Conservation (phyloP, 2,888 invertebrate species). For the Dolichomitus sp. region DNA sequence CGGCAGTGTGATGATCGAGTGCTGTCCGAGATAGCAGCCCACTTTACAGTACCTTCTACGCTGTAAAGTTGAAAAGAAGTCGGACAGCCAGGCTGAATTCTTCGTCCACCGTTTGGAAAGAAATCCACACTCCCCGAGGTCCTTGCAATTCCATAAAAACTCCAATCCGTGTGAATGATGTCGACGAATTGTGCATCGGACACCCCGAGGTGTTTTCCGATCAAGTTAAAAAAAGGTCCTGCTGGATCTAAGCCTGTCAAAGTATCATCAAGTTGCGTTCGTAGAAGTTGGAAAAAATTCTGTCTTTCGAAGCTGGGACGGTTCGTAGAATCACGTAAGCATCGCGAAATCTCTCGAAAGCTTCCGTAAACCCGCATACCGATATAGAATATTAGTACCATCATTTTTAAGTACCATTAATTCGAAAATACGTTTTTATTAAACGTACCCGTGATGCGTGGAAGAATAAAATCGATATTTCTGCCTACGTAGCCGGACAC, state of each 20-base stretch:
- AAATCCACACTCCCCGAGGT: constrained; percentile 86
- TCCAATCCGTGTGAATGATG: constrained; percentile 87
- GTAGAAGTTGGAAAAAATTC: too few relatives aligned
- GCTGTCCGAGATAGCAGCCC: background rate
- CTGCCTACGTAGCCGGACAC: constrained; percentile 75
- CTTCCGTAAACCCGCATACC: too few relatives aligned
- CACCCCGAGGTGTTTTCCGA: constrained; percentile 77
- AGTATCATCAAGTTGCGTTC: too few relatives aligned
- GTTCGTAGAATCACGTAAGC: background rate
- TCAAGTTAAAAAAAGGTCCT: constrained; percentile 86
- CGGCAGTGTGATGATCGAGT: too few relatives aligned
- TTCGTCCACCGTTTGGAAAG: constrained; percentile 87
- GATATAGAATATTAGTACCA: too few relatives aligned
- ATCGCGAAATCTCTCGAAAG: background rate
- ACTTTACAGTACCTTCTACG: too few relatives aligned
- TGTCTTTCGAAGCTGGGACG: background rate
- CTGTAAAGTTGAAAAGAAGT: constrained; percentile 67
- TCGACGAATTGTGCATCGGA: constrained; percentile 87
- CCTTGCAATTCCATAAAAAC: constrained; percentile 83
- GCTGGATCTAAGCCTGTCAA: constrained; percentile 87
- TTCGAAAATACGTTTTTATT: background rate
- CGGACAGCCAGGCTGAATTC: constrained; percentile 87
- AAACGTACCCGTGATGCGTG: constrained; percentile 76
- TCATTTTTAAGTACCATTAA: too few relatives aligned
- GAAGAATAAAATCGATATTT: constrained; percentile 68